These are phyloP conservation scores for Cataglyphis livida DNA, from an alignment of 2,888 invertebrate species.

Conservation along the genomic window DNA sequence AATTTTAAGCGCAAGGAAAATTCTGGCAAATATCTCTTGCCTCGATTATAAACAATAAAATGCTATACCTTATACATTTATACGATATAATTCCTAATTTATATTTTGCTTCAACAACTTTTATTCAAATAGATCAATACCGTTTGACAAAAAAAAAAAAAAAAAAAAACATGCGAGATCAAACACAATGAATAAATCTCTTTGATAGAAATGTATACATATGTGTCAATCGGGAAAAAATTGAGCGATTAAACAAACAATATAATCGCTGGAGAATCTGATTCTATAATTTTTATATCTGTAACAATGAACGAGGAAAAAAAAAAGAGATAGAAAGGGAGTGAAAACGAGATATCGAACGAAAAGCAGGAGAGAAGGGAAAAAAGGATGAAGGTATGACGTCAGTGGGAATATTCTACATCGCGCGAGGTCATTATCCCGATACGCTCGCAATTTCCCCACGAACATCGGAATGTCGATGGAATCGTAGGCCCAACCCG, in stretches of 20 bases:
- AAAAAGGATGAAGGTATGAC: background rate
- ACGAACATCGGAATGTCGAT: constrained; percentile 43
- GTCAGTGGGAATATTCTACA: constrained; percentile 16
- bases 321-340: background rate
- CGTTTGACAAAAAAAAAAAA: background rate
- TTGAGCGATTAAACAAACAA: constrained; percentile 26
- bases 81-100: constrained; percentile 16
- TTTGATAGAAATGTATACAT: background rate
- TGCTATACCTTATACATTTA: background rate
- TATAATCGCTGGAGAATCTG: constrained; percentile 8
- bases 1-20: constrained; percentile 13
- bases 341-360: background rate
- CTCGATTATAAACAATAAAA: background rate
- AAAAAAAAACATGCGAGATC: background rate
- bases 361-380: too few species aligned
- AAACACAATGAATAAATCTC: background rate
- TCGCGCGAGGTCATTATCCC: constrained; percentile 42
- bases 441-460: constrained; percentile 44
- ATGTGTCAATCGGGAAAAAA: background rate
- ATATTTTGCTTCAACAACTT: background rate
- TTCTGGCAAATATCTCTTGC: background rate
- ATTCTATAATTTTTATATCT: constrained; percentile 25
- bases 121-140: background rate
- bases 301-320: background rate
- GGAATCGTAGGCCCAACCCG: constrained; percentile 25